Evolutionary conservation across 2,888 invertebrate genomes (phyloP).

Genomic region (Panorpa germanica): DNA sequence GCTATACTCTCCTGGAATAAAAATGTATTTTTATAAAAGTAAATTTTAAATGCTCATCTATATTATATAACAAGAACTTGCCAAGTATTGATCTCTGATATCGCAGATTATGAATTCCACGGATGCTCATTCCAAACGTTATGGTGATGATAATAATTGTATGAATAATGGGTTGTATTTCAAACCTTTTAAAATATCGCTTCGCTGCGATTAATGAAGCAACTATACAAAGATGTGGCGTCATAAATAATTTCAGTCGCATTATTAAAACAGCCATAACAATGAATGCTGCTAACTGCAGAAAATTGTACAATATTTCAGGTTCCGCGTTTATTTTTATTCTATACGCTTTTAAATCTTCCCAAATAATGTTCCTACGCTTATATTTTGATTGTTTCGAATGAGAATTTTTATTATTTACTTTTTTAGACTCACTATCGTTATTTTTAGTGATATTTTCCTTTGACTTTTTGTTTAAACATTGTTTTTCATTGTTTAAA

Average conservation of each 20-base stretch:
- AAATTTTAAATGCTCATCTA: constrained; percentile 18
- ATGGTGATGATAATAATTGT: constrained; percentile 4
- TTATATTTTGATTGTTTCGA: neutral
- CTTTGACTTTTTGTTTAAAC: constrained; percentile 16
- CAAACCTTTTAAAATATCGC: constrained; percentile 23
- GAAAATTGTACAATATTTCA: constrained; percentile 44
- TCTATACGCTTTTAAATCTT: constrained; percentile 12
- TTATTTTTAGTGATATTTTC: constrained; percentile 15
- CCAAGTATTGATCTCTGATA: constrained; percentile 6
- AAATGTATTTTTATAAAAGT: constrained; percentile 4
- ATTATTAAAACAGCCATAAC: constrained; percentile 58
- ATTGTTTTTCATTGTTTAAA: constrained; percentile 12
- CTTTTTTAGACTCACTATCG: constrained; percentile 1
- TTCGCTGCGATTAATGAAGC: constrained; percentile 43
- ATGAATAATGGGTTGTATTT: neutral
- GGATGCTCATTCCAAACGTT: constrained; percentile 8
- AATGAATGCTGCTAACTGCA: constrained; percentile 50
- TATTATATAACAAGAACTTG: constrained; percentile 18
- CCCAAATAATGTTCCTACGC: neutral
- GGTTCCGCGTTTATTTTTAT: constrained; percentile 30
- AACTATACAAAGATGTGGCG: constrained; percentile 58
- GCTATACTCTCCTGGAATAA: constrained; percentile 40
- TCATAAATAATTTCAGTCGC: constrained; percentile 59
- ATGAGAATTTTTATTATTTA: constrained; percentile 1
- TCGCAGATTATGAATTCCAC: constrained; percentile 6